Conservation (phyloP, 2,797 vertebrate genomes). For the Sus cebifrons region DNA sequence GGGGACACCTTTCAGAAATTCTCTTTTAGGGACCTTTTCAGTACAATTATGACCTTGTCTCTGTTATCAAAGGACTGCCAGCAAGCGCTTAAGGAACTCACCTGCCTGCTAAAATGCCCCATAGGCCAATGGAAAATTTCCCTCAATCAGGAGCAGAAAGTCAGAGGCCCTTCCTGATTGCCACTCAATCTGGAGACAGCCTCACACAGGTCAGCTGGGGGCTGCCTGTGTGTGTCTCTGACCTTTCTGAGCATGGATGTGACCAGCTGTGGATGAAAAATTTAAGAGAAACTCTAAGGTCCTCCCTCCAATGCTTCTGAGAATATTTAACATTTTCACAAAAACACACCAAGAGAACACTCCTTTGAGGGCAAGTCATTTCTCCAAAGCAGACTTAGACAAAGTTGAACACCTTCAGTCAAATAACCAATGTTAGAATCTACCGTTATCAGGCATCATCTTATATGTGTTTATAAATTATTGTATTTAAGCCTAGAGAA, state of each 20-base stretch:
- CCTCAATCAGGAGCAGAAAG: conserved; percentile 46
- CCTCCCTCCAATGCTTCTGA: background rate
- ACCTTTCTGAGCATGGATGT: background rate
- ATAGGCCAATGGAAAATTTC: background rate
- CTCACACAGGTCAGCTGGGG: background rate
- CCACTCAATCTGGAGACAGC: background rate
- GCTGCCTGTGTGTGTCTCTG: background rate
- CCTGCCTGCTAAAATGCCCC: conserved; percentile 17
- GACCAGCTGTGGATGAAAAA: too few relatives aligned
- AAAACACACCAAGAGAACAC: background rate
- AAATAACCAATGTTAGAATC: background rate
- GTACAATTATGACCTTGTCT: background rate
- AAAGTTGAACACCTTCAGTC: background rate
- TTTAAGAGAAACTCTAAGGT: background rate
- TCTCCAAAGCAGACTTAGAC: background rate
- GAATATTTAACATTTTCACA: conserved; percentile 9
- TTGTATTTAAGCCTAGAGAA: background rate
- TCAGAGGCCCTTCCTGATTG: background rate
- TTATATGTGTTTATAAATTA: background rate
- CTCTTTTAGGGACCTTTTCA: conserved; percentile 43
- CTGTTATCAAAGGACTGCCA: conserved; percentile 45
- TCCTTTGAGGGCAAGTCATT: background rate
- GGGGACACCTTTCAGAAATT: conserved; percentile 58
- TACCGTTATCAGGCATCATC: too few relatives aligned
- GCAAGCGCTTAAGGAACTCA: conserved; percentile 60